Evolutionary conservation across 2,888 invertebrate genomes (phyloP).

Genomic region (Melanostoma mellinum): DNA sequence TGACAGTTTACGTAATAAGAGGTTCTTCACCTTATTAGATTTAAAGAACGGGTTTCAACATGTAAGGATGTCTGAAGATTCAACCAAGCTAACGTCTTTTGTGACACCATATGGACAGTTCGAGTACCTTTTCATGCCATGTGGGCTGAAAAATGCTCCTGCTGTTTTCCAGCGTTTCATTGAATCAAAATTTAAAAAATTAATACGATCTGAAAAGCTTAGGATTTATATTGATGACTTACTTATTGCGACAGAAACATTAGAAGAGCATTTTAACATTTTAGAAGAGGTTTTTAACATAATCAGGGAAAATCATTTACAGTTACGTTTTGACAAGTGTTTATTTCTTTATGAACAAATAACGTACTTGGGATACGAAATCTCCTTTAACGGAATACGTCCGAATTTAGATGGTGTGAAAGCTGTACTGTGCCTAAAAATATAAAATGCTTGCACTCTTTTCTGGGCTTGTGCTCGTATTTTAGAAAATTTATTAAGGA

Average conservation of each 20-base stretch:
- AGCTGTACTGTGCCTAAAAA: conserved; percentile 26
- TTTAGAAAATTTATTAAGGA: conserved; percentile 31
- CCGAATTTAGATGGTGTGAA: conserved; percentile 9
- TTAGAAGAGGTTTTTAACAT: conserved; percentile 36
- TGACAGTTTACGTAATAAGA: too few species aligned
- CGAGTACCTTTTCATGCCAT: background rate
- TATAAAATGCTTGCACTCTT: background rate
- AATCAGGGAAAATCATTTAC: conserved; percentile 56
- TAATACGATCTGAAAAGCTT: conserved; percentile 1
- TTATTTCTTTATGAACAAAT: conserved; percentile 50
- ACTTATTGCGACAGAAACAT: background rate
- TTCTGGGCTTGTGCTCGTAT: conserved; percentile 34
- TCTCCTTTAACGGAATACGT: conserved; percentile 3
- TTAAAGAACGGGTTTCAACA: too few species aligned
- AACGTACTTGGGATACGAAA: conserved; percentile 28
- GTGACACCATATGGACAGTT: too few species aligned
- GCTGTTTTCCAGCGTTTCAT: background rate
- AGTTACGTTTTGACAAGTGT: conserved; percentile 70
- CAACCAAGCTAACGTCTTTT: background rate
- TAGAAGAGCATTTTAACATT: conserved; percentile 30
- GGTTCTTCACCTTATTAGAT: too few species aligned
- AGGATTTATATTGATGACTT: conserved; percentile 1
- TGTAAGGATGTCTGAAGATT: background rate
- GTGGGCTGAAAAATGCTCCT: background rate
- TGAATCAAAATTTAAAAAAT: background rate